Percentiles rank a stretch among this genome's conserved stretches.
phyloP scores from a whole-genome alignment of 2,888 invertebrate species.

The Spicauda simplicius region DNA sequence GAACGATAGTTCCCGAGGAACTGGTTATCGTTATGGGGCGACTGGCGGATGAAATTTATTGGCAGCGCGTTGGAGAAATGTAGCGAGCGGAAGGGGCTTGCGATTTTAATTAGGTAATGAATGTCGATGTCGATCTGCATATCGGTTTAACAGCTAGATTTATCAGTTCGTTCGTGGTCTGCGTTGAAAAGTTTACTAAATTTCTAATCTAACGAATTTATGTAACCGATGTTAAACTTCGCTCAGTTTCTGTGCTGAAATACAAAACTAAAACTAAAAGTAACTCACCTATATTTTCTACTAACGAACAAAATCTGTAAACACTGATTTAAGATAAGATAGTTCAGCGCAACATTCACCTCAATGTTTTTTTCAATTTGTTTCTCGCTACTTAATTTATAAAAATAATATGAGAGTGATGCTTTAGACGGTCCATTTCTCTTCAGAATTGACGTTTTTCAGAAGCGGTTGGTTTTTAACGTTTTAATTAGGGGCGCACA shows the following conservation, averaged over 20 bases:
- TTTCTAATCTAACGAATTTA: conserved; percentile 61
- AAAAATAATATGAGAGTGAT: conserved; percentile 81
- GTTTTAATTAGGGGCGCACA: conserved; percentile 85
- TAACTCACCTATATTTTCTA: neutral
- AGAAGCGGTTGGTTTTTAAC: conserved; percentile 83
- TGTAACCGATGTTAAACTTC: conserved; percentile 45
- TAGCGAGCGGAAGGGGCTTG: conserved; percentile 84
- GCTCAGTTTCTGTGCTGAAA: neutral
- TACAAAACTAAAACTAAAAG: neutral
- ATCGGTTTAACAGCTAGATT: conserved; percentile 82
- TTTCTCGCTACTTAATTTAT: conserved; percentile 43
- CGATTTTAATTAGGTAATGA: conserved; percentile 85
- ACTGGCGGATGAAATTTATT: conserved; percentile 85
- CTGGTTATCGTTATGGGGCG: conserved; percentile 85
- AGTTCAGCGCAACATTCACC: conserved; percentile 26
- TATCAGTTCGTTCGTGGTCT: conserved; percentile 76
- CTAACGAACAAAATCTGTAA: conserved; percentile 13
- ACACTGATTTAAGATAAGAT: conserved; percentile 15
- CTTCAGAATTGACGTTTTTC: conserved; percentile 84
- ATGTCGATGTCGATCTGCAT: conserved; percentile 85
- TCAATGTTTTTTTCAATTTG: conserved; percentile 35
- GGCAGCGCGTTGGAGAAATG: conserved; percentile 84
- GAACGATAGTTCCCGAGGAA: conserved; percentile 85
- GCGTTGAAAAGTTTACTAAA: conserved; percentile 71
- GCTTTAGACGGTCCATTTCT: conserved; percentile 81